Percentiles rank a stretch among this genome's conserved stretches.
Conservation (phyloP, 2,888 invertebrate species). For the Cryptophagus acutangulus region DNA sequence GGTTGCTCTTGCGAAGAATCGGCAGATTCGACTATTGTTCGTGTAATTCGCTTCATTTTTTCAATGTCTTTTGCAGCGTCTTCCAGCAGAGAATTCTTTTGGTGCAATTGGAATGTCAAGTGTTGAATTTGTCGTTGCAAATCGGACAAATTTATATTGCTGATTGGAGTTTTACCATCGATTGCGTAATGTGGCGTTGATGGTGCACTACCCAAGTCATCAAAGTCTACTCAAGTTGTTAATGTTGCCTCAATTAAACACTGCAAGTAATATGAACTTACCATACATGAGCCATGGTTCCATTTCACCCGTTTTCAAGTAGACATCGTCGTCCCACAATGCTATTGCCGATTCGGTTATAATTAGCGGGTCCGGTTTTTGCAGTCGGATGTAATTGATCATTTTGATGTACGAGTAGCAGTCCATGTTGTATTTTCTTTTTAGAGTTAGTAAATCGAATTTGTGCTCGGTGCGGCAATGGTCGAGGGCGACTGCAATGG, state of each 20-base stretch:
- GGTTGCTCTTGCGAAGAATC: slow-evolving; percentile 29
- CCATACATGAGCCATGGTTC: slow-evolving; percentile 84
- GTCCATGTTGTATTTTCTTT: slow-evolving; percentile 69
- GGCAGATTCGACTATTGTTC: slow-evolving; percentile 50
- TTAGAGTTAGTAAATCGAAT: slow-evolving; percentile 61
- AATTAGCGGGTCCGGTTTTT: slow-evolving; percentile 56
- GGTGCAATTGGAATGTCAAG: slow-evolving; percentile 50
- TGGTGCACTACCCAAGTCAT: slow-evolving; percentile 49
- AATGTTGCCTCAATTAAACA: background rate
- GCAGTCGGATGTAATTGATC: slow-evolving; percentile 71
- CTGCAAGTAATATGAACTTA: slow-evolving; percentile 45
- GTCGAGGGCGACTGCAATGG: slow-evolving; percentile 59
- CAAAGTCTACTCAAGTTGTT: slow-evolving; percentile 47
- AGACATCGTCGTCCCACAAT: slow-evolving; percentile 72
- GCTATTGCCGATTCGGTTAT: slow-evolving; percentile 49
- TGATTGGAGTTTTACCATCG: slow-evolving; percentile 47
- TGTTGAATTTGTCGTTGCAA: slow-evolving; percentile 45
- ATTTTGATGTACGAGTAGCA: slow-evolving; percentile 77
- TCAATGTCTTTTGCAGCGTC: slow-evolving; percentile 58
- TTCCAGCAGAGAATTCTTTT: slow-evolving; percentile 56
- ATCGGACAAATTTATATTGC: slow-evolving; percentile 44
- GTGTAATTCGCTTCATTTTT: slow-evolving; percentile 58
- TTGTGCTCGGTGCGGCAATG: slow-evolving; percentile 64
- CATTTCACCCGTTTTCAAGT: slow-evolving; percentile 69
- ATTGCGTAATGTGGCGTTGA: slow-evolving; percentile 48